Evolutionary conservation across 2,797 vertebrate genomes (phyloP), one percentile per base, ranked within the genome.

Genomic region (Merluccius polli): DNA sequence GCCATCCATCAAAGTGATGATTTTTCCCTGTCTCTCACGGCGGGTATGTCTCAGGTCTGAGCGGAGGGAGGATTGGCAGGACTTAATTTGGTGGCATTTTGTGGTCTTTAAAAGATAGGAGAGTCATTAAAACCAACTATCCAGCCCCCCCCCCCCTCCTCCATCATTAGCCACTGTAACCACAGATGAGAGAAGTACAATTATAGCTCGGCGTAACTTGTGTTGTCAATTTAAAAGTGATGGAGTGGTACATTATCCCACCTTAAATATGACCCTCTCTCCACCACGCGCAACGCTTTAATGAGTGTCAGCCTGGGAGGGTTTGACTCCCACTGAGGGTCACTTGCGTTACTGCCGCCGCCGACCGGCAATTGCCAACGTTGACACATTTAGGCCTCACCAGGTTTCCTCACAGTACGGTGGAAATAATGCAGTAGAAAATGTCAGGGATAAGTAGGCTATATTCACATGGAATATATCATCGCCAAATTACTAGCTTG

Each of bases 1-100:
- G 95, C 95, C 92, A 93, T 94, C 91, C 95, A 94, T 92, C 95
- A 91, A 95, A 92, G 90, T 94, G 92, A 94, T 93, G 92, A 91
- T 92, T 94, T 85, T 86, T 94, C 93, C 90, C 84, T 86, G 94
- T 93, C 91, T 84, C 86, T 93, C 95, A 92, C 95, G 85, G 82
- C 89, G 95, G 96, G 95, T 95, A 95, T 94, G 94, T 94, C 93
- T 95, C 94, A 93, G 95, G 95, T 95, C 94, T 95, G 95, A 95
- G 94, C 93, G 90, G 93, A 95, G 94, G 52, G 52, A 93, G 95
- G 95, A 96, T 96, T 98, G 97, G 95, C 95, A 96, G 93, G 94
- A 95, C 95, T 95, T 97, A 97, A 98, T 98, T 98, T 97, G 95
- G 96, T 96, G 95, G 94, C 92, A 92, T 96, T 97, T 97, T 96